A percentile compares a stretch with the other conserved stretches of the same genome.
Evolutionary conservation across 1,140 invertebrate species (phyloP).

Genomic region (Pseudobourletiella spinata): DNA sequence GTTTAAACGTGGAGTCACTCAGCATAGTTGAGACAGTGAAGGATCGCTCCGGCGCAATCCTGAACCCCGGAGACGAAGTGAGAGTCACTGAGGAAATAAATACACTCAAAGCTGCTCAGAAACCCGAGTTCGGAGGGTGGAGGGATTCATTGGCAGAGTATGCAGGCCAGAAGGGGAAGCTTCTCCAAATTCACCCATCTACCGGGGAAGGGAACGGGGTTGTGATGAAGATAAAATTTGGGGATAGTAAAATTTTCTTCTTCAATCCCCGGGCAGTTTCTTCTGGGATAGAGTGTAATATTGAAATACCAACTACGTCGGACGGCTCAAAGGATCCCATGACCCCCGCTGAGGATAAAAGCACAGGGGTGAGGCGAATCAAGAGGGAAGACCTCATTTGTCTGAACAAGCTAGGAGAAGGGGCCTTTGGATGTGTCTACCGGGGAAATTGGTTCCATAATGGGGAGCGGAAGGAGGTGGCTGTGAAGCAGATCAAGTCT

Average conservation of each 20-base stretch:
- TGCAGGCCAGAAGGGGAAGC: neutral
- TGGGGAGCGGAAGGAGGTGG: neutral
- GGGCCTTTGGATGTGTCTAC: neutral
- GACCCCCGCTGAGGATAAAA: neutral
- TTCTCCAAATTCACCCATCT: neutral
- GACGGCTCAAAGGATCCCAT: neutral
- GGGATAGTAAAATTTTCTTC: neutral
- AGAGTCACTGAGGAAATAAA: neutral
- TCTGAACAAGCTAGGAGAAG: neutral
- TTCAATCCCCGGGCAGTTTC: neutral
- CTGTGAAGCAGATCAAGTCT: slow-evolving; percentile 1
- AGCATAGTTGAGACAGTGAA: neutral
- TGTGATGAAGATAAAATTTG: neutral
- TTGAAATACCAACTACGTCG: neutral
- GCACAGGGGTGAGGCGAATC: neutral
- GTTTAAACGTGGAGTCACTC: neutral
- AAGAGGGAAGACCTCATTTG: neutral
- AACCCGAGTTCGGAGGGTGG: neutral
- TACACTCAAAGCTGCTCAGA: neutral
- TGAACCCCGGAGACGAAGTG: neutral
- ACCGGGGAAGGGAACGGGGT: neutral
- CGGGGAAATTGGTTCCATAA: neutral
- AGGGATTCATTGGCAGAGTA: neutral
- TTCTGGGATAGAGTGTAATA: neutral
- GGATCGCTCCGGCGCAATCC: neutral